These are phyloP conservation scores for Cataglyphis albicans DNA, from an alignment of 2,888 invertebrate genomes.

Conservation along the genomic window DNA sequence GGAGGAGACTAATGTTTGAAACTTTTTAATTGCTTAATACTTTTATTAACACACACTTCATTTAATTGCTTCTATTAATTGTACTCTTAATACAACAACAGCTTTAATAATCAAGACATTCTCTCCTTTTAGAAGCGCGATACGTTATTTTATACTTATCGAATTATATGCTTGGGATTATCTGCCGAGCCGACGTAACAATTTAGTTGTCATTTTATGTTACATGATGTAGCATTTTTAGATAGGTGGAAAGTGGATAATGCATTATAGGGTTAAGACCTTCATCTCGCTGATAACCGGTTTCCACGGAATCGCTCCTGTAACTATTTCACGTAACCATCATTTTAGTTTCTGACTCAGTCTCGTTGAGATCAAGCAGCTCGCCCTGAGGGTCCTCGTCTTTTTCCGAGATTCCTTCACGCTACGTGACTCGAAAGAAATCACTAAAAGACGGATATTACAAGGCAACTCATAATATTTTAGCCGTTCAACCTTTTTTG, in stretches of 20 bases:
- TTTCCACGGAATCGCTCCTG: conserved; percentile 50
- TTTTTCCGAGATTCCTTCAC: conserved; percentile 52
- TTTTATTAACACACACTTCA: background rate
- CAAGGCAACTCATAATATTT: conserved; percentile 24
- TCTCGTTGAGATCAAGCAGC: conserved; percentile 42
- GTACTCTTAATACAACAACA: background rate
- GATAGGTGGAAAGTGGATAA: conserved; percentile 42
- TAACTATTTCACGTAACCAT: conserved; percentile 44
- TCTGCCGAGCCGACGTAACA: conserved; percentile 32
- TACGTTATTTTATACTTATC: conserved; percentile 8
- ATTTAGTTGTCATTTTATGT: conserved; percentile 40
- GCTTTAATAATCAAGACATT: conserved; percentile 11
- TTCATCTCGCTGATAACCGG: conserved; percentile 54
- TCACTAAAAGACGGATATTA: conserved; percentile 41
- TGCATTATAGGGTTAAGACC: conserved; percentile 43
- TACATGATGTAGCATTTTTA: conserved; percentile 32
- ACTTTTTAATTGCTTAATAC: background rate
- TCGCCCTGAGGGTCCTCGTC: conserved; percentile 36
- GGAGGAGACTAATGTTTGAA: background rate
- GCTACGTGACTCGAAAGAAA: conserved; percentile 46
- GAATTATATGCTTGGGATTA: background rate
- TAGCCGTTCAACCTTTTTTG: conserved; percentile 12
- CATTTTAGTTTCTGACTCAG: conserved; percentile 45
- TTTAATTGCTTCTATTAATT: background rate
- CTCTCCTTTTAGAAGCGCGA: background rate